Evolutionary conservation across 2,797 vertebrate genomes (phyloP).

Genomic region (Triplophysa bombifrons): DNA sequence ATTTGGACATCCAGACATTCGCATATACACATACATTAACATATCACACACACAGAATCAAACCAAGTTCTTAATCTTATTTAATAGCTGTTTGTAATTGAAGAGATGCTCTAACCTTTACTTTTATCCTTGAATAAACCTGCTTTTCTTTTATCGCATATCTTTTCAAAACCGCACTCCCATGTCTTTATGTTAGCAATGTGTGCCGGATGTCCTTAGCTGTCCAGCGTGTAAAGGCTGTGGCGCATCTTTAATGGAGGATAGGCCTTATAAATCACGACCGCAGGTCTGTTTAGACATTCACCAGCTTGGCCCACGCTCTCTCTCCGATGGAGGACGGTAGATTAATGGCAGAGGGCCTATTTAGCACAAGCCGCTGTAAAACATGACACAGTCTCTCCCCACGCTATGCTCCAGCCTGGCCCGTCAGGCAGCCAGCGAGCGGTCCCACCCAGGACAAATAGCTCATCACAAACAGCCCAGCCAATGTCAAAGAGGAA

Average conservation of each 20-base stretch:
- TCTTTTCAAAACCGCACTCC: background rate
- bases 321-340: constrained; percentile 59
- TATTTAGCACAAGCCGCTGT: constrained; percentile 70
- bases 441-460: constrained; percentile 44
- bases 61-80: background rate
- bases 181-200: constrained; percentile 42
- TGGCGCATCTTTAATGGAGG: constrained; percentile 71
- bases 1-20: constrained; percentile 56
- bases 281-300: constrained; percentile 71
- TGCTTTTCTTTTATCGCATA: constrained; percentile 24
- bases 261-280: constrained; percentile 75
- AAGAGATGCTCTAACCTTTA: background rate
- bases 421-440: constrained; percentile 39
- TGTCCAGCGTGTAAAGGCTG: constrained; percentile 73
- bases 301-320: constrained; percentile 71
- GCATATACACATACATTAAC: constrained; percentile 38
- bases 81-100: constrained; percentile 16
- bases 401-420: constrained; percentile 40
- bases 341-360: constrained; percentile 77
- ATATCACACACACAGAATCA: constrained; percentile 32
- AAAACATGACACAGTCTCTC: constrained; percentile 60
- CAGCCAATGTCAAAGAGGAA: constrained; percentile 40
- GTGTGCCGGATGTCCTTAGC: constrained; percentile 68
- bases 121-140: constrained; percentile 22
- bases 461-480: constrained; percentile 35